A percentile compares a stretch with the other conserved stretches of the same genome.
phyloP scores from a whole-genome alignment of 2,797 vertebrate species.

The Megaceryle alcyon region DNA sequence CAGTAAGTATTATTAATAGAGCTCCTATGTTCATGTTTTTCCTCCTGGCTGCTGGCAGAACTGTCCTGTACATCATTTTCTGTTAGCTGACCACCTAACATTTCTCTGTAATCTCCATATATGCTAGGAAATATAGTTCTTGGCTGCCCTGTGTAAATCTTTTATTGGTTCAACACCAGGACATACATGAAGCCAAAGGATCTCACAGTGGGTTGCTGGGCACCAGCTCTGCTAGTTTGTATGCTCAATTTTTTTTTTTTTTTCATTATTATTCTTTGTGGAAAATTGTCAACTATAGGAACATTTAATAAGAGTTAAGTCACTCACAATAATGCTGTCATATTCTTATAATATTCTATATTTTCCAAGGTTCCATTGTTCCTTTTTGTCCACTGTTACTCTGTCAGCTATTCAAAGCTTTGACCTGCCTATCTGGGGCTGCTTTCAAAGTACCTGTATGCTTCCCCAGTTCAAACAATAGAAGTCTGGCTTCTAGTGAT shows the following conservation, averaged over 20 bases:
- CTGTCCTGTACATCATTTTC: background rate
- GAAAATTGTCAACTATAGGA: background rate
- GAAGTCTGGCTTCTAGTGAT: background rate
- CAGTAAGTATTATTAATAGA: background rate
- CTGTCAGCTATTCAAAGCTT: background rate
- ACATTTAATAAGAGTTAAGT: background rate
- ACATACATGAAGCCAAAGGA: background rate
- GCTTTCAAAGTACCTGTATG: background rate
- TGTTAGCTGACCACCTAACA: conserved; percentile 24
- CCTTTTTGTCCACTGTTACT: background rate
- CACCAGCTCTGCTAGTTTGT: background rate
- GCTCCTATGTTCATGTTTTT: background rate
- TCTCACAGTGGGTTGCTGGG: background rate
- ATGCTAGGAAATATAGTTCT: background rate
- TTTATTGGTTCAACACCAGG: background rate
- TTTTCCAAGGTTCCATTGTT: background rate
- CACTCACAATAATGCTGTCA: background rate
- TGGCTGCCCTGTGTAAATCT: background rate
- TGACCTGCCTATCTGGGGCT: background rate
- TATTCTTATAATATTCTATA: background rate
- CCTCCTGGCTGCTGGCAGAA: conserved; percentile 17
- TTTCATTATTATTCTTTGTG: background rate
- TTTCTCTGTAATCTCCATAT: conserved; percentile 16
- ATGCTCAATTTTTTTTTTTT: no score
- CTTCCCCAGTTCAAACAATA: background rate